Evolutionary conservation across 53 echinoderm and acorn worm species (phyloP), one percentile per base, ranked within the genome.

Genomic region (Apostichopus leukothele): DNA sequence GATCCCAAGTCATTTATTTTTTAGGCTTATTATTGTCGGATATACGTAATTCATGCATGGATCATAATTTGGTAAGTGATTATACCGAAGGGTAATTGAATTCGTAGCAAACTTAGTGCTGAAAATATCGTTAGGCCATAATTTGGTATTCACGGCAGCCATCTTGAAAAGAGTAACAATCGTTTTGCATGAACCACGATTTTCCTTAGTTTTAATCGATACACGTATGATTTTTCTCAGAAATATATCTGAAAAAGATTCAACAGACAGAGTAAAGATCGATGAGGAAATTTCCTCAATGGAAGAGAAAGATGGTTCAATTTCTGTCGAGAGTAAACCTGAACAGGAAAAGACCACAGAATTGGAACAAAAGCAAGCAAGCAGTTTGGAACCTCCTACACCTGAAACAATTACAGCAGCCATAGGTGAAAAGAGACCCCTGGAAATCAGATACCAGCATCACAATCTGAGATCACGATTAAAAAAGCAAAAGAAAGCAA

Each of bases 381-480:
- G 39, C 39, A 60, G 60, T 84, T 59, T 63, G 63, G 84, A 84
- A 60, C 10, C 59, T 59, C 57, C 55, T 60, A 84, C 84, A 23
- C 84, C 12, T 63, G 84, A 55, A 4, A 22, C 57, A 54, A 14
- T n/a, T 3, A 60, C 21, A 9, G 55, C 21, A 22, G 84, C 59
- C 22, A 79, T 51, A 53, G 79, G 52, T 39, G 84, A 84, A 23
- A 84, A 84, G 55, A 52, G 84, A 19, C 84, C 84, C 16, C 6
- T 84, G 66, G 84, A 84, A 84, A 84, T 84, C 2, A 59, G 22
- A 63, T 84, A 84, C 57, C 84, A 84, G 22, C 84, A 84, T 59
- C 84, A 84, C 39, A 84, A 84, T 59, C 19, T 84, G 21, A 84
- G 84, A 84, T 84, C 84, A 57, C 20, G 84, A 84, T 57, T 84